A percentile compares a stretch with the other conserved stretches of the same genome.
These are phyloP conservation scores for Scomber scombrus DNA, from an alignment of 2,113 vertebrate species.

Conservation along the genomic window DNA sequence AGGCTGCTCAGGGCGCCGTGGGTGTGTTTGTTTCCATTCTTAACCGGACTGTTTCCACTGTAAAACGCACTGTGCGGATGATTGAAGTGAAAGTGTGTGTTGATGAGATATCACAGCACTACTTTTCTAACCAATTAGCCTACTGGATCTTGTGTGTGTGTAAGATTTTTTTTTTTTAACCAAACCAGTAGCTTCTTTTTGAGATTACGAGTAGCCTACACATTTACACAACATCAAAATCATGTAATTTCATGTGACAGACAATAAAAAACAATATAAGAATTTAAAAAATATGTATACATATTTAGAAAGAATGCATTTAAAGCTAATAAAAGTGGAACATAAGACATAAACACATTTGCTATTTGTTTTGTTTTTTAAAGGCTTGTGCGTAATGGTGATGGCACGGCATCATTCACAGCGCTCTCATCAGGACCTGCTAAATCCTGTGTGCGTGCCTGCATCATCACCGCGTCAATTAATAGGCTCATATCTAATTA, in stretches of 20 bases:
- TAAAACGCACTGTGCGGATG: neutral
- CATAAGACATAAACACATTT: neutral
- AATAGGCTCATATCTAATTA: neutral
- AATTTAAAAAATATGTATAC: too few species aligned
- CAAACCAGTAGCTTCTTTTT: neutral
- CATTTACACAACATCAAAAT: too few species aligned
- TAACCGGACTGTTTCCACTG: slow-evolving; percentile 43
- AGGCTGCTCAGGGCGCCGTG: slow-evolving; percentile 50
- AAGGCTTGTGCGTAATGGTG: neutral
- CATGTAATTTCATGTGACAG: too few species aligned
- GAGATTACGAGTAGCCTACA: too few species aligned
- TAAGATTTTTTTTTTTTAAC: neutral
- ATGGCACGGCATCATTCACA: neutral
- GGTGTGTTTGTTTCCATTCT: slow-evolving; percentile 50
- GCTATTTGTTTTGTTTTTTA: neutral
- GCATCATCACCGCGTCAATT: neutral
- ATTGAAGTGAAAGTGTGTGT: slow-evolving; percentile 9
- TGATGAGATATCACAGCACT: slow-evolving; percentile 1
- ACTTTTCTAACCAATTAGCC: neutral
- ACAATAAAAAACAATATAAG: too few species aligned
- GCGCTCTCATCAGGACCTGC: slow-evolving; percentile 6
- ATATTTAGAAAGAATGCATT: neutral
- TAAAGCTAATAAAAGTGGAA: neutral
- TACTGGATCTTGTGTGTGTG: neutral
- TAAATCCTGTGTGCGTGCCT: neutral